Base-by-base conservation (phyloP, 1,140 invertebrate species). In the Drosophila yakuba region DNA sequence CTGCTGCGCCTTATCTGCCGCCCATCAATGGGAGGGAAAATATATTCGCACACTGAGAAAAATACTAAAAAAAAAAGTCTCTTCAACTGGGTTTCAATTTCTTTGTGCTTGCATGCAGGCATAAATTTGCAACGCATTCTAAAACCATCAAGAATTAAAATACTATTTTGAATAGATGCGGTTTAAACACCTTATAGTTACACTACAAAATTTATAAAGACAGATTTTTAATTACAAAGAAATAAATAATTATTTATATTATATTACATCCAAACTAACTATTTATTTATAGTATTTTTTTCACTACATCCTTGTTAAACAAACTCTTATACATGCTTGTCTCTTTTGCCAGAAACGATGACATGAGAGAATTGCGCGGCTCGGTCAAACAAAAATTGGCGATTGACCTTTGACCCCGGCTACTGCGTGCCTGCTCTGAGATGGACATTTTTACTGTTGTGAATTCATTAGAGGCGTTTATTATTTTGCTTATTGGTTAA, bases 391-490 rank as follows among this genome's bases (percentile, higher is more conserved):
- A 38, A 63, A 74, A 74, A 43, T 39, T 58, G 58, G 43, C 66
- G 57, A 44, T 73, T 76, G 79, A 88, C 83, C 83, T 88, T 88
- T 88, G 75, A 88, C 71, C 83, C 56, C 69, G 36, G 15, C 54
- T 35, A 51, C 62, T 45, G 81, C 81, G 81, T 78, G 81, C 66
- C 48, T 17, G 45, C 61, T 59, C 54, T 20, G 45, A 74, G 63
- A 69, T 62, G 57, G 39, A 4, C 44, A 39, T 48, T 80, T 73
- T 71, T 76, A 62, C 69, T 57, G 59, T 15, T 55, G 20, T 78
- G 63, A 80, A 79, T 84, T 71, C 41, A 38, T 45, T 35, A 11
- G 63, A 32, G 44, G 57, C 64, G 45, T 66, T 83, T 45, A 43
- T 52, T 80, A 51, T 84, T 85, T 83, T 58, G 60, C 55, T 80